Conservation (phyloP, 2,113 vertebrate genomes). For the Grus americana region DNA sequence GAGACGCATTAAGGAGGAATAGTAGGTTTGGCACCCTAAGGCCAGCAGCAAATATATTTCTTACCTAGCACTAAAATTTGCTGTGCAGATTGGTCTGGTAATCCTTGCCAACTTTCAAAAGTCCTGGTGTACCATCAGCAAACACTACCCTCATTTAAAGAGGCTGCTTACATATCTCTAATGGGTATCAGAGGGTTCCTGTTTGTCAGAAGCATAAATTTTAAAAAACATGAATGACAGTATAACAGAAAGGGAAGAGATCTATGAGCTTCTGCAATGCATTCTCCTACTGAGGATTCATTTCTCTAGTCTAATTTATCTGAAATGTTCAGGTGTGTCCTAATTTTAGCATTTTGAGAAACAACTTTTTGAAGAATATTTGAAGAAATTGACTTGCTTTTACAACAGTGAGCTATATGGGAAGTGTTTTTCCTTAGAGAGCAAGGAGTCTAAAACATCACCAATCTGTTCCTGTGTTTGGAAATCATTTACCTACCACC, state of each 20-base stretch:
- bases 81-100: background rate
- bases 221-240: background rate
- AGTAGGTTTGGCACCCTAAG: background rate
- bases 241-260: background rate
- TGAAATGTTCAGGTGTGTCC: background rate
- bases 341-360: slow-evolving; percentile 17
- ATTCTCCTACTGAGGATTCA: background rate
- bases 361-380: background rate
- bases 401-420: background rate
- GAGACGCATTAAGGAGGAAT: background rate
- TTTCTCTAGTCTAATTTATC: background rate
- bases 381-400: background rate
- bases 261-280: background rate
- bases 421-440: background rate
- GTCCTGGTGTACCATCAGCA: background rate
- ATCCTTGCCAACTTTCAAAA: background rate
- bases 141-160: background rate
- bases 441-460: background rate
- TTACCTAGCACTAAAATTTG: background rate
- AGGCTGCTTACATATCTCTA: background rate
- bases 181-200: background rate
- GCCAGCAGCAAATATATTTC: background rate
- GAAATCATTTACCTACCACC: slow-evolving; percentile 23
- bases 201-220: background rate
- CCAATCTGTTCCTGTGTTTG: slow-evolving; percentile 30